These are phyloP conservation scores for Myotis myotis DNA, from an alignment of 2,797 vertebrate genomes.

Conservation along the genomic window DNA sequence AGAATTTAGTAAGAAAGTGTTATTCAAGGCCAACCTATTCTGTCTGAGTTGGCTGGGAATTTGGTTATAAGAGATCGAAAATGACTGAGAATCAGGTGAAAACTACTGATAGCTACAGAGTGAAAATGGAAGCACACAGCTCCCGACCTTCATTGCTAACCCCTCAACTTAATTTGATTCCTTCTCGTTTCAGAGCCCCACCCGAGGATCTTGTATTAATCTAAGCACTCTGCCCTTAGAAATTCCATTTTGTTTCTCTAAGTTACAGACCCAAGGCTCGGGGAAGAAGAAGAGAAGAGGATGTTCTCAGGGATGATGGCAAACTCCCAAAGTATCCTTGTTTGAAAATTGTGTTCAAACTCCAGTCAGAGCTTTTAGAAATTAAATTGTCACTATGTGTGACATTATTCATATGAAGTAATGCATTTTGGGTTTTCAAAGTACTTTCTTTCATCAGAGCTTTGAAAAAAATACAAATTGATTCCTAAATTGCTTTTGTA, in stretches of 20 bases:
- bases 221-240: not conserved
- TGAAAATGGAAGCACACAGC: not conserved
- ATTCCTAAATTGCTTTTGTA: not conserved
- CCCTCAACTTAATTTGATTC: not conserved
- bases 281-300: not conserved
- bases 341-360: not conserved
- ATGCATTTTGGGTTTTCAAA: not conserved
- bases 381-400: not conserved
- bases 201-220: not conserved
- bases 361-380: not conserved
- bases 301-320: not conserved
- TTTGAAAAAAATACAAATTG: conserved; percentile 27
- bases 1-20: conserved; percentile 72
- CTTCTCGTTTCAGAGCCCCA: not conserved
- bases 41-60: conserved; percentile 57
- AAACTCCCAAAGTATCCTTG: not conserved
- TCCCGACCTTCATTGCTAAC: accelerated
- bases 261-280: not conserved
- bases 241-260: not conserved
- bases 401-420: not conserved
- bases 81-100: conserved; percentile 64
- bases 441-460: not conserved
- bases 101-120: not conserved
- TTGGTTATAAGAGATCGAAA: conserved; percentile 56
- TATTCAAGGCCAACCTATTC: conserved; percentile 47